Evolutionary conservation across 2,113 vertebrate species (phyloP).

Genomic region (Gobiocypris rarus): DNA sequence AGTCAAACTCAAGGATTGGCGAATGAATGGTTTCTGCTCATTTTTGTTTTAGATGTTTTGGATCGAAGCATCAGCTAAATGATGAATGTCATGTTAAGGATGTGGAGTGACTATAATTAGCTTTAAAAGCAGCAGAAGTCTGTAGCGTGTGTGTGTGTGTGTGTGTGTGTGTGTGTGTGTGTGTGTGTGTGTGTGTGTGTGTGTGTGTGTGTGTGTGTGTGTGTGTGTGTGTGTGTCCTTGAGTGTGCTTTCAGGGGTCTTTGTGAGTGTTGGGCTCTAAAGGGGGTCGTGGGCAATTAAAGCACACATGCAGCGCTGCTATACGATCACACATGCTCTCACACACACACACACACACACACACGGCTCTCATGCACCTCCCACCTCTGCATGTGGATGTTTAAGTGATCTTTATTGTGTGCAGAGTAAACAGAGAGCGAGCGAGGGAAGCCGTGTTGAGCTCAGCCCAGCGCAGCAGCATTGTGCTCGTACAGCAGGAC

Average conservation of each 20-base stretch:
- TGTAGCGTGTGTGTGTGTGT: background rate
- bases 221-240: slow-evolving; percentile 9
- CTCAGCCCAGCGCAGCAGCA: background rate
- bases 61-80: background rate
- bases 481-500: background rate
- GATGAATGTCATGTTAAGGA: slow-evolving; percentile 12
- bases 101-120: background rate
- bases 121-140: slow-evolving; percentile 20
- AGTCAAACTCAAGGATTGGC: no score
- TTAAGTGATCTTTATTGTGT: slow-evolving; percentile 83
- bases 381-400: slow-evolving; percentile 78
- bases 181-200: slow-evolving; percentile 27
- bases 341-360: slow-evolving; percentile 1
- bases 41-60: background rate
- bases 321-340: slow-evolving; percentile 48
- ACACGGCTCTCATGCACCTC: slow-evolving; percentile 71
- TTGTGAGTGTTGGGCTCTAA: slow-evolving; percentile 34
- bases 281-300: slow-evolving; percentile 43
- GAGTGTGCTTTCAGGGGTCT: slow-evolving; percentile 23
- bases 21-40: background rate
- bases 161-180: slow-evolving; percentile 27
- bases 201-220: background rate
- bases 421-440: slow-evolving; percentile 79
- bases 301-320: slow-evolving; percentile 56
- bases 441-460: slow-evolving; percentile 43